Percentiles rank a stretch among this genome's conserved stretches.
Conservation (phyloP, 2,888 invertebrate species). For the Hydraecia micacea region DNA sequence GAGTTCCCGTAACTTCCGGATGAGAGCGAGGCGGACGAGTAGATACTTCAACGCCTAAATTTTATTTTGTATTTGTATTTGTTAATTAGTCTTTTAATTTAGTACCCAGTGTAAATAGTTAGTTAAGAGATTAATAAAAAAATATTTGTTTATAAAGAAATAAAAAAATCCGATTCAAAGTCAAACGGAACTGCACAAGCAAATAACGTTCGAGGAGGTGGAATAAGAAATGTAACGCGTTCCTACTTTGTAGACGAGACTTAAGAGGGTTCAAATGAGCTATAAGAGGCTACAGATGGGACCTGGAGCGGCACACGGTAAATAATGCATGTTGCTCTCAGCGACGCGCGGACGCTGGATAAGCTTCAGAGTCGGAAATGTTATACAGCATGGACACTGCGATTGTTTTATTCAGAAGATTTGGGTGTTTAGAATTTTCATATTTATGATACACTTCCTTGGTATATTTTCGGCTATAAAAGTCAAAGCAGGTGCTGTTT, state of each 20-base stretch:
- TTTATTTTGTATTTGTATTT: too few species aligned
- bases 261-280: constrained; percentile 26
- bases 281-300: constrained; percentile 37
- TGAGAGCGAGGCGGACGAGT: too few species aligned
- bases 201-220: constrained; percentile 46
- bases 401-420: constrained; percentile 19
- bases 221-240: constrained; percentile 57
- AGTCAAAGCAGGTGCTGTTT: constrained; percentile 9
- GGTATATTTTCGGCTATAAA: neutral
- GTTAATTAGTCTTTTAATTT: too few species aligned
- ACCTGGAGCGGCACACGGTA: constrained; percentile 59
- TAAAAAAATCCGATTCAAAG: constrained; percentile 28
- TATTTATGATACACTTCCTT: neutral
- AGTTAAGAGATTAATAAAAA: too few species aligned
- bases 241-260: constrained; percentile 59
- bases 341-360: constrained; percentile 46
- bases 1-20: too few species aligned
- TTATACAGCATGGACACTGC: neutral
- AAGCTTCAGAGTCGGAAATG: constrained; percentile 38
- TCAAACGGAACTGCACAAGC: constrained; percentile 24
- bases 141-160: too few species aligned
- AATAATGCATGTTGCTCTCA: constrained; percentile 70
- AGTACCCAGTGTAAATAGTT: too few species aligned
- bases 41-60: too few species aligned
- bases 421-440: neutral